phyloP scores from a whole-genome alignment of 2,113 vertebrate species.

The Hiodon alosoides region DNA sequence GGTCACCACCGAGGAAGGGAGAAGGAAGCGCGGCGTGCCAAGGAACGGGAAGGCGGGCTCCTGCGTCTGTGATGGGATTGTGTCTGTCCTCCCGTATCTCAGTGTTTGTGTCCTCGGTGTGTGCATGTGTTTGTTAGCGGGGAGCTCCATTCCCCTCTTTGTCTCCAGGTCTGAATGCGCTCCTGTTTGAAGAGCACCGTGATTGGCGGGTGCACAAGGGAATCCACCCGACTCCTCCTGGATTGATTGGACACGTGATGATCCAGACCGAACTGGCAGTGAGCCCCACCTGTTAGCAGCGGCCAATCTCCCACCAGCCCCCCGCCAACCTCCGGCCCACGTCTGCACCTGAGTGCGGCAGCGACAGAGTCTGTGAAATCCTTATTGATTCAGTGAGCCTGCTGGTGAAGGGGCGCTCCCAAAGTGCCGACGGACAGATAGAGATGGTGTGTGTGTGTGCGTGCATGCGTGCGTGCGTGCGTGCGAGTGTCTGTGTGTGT shows the following conservation, averaged over 20 bases:
- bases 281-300: not conserved
- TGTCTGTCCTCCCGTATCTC: not conserved
- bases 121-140: constrained; percentile 18
- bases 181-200: no score
- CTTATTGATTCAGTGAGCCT: not conserved
- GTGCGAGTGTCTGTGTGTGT: no score
- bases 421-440: no score
- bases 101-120: not conserved
- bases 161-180: no score
- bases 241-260: not conserved
- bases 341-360: not conserved
- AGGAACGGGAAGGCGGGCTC: not conserved
- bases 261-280: not conserved
- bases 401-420: no score
- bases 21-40: no score
- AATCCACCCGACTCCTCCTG: not conserved
- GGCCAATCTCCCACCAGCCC: not conserved
- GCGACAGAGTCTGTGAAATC: not conserved
- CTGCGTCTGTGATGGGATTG: not conserved
- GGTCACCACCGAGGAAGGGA: not conserved
- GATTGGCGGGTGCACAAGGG: no score
- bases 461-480: no score
- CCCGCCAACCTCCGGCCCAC: not conserved
- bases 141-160: no score
- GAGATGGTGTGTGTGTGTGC: no score